These are phyloP conservation scores for Cydia pomonella DNA, from an alignment of 1,140 invertebrate genomes.

Conservation along the genomic window DNA sequence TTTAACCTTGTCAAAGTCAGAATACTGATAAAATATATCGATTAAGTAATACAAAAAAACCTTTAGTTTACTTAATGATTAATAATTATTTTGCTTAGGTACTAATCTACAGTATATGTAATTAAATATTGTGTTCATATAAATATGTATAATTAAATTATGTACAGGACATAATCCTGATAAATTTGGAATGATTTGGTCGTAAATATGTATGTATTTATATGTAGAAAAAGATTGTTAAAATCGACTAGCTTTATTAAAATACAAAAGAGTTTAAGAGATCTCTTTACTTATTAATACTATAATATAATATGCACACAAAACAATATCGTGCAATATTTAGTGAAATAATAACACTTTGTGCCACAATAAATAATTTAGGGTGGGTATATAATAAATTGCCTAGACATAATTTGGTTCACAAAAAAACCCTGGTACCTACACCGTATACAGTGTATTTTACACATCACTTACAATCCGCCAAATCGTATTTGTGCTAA, in stretches of 20 bases:
- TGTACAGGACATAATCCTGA: background rate
- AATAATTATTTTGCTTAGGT: background rate
- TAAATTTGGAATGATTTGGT: constrained; percentile 22
- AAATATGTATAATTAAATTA: constrained; percentile 6
- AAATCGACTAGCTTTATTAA: background rate
- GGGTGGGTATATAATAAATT: background rate
- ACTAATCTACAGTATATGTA: constrained; percentile 8
- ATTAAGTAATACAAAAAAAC: too few species aligned
- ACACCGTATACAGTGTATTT: background rate
- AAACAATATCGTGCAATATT: constrained; percentile 22
- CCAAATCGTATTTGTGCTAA: too few species aligned
- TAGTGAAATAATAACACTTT: constrained; percentile 11
- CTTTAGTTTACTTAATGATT: too few species aligned
- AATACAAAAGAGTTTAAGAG: constrained; percentile 18
- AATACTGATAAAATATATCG: too few species aligned
- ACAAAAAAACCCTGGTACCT: background rate
- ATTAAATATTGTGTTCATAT: constrained; percentile 7
- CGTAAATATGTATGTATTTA: constrained; percentile 4
- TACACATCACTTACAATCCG: too few species aligned
- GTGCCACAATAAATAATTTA: background rate
- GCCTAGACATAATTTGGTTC: background rate
- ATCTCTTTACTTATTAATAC: background rate
- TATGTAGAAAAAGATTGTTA: constrained; percentile 1
- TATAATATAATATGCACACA: constrained; percentile 10
- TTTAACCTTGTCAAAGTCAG: too few species aligned